These are phyloP conservation scores for Epirrhoe alternata DNA, from an alignment of 2,888 invertebrate genomes.

Conservation along the genomic window DNA sequence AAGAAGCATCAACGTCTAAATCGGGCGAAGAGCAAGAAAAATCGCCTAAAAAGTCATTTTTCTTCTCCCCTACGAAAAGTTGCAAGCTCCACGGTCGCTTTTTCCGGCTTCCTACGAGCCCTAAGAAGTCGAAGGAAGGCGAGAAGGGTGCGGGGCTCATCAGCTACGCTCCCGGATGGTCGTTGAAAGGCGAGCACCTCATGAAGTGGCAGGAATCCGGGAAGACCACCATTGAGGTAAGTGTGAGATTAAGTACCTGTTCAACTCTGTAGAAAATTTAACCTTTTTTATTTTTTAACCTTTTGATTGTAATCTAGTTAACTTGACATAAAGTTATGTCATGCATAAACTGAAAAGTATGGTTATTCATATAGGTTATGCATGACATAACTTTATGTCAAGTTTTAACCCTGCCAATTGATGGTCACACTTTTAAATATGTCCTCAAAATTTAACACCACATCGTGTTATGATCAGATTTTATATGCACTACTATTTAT, in stretches of 20 bases:
- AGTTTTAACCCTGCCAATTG: no score
- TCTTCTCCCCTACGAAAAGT: slow-evolving; percentile 83
- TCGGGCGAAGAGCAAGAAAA: slow-evolving; percentile 75
- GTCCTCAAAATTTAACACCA: no score
- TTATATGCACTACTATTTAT: no score
- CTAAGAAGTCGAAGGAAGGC: slow-evolving; percentile 77
- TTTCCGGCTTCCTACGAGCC: slow-evolving; percentile 82
- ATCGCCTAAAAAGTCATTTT: slow-evolving; percentile 82
- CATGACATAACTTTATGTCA: no score
- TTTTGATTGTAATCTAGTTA: no score
- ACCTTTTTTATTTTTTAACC: no score
- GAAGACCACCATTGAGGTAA: slow-evolving; percentile 85
- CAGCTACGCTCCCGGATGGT: slow-evolving; percentile 87
- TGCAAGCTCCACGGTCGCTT: slow-evolving; percentile 81
- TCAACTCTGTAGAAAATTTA: slow-evolving; percentile 1
- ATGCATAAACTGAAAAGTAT: no score
- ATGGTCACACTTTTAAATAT: no score
- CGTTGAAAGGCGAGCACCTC: slow-evolving; percentile 85
- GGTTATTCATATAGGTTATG: no score
- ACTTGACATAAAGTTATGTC: no score
- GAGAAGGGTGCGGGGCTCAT: slow-evolving; percentile 75
- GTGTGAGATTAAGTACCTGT: slow-evolving; percentile 16
- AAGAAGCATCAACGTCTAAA: slow-evolving; percentile 70
- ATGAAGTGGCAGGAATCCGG: slow-evolving; percentile 87
- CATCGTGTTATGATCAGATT: no score